A percentile compares a stretch with the other conserved stretches of the same genome.
Conservation (phyloP, 2,888 invertebrate genomes). For the Metallyticus violacea region DNA sequence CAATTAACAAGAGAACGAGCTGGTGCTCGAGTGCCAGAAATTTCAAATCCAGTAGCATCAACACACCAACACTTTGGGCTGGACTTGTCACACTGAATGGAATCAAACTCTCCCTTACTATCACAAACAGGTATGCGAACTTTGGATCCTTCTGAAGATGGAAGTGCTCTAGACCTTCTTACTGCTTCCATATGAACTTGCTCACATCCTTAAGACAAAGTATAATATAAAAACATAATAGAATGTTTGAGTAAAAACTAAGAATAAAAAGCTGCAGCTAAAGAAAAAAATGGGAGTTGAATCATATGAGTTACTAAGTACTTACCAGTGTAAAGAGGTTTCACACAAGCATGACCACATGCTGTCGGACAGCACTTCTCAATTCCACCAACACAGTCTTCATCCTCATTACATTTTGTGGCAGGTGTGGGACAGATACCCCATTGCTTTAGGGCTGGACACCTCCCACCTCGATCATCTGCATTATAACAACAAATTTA, state of each 20-base stretch:
- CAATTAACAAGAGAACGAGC: conserved; percentile 59
- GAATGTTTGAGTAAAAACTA: background rate
- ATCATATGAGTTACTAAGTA: background rate
- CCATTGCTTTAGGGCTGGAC: conserved; percentile 44
- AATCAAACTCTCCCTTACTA: conserved; percentile 40
- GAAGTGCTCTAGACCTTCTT: conserved; percentile 59
- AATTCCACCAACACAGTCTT: conserved; percentile 58
- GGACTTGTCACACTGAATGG: conserved; percentile 40
- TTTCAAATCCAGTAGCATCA: conserved; percentile 54
- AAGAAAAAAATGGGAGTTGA: background rate
- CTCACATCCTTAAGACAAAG: conserved; percentile 55
- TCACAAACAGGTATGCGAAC: conserved; percentile 40
- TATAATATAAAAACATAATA: background rate
- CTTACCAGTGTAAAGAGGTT: conserved; percentile 61
- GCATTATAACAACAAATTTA: too few relatives aligned
- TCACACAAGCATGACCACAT: conserved; percentile 56
- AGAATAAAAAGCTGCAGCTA: background rate
- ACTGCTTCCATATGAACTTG: conserved; percentile 61
- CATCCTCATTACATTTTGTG: conserved; percentile 57
- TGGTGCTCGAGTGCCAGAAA: conserved; percentile 42
- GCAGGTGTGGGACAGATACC: conserved; percentile 55
- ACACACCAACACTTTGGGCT: conserved; percentile 42
- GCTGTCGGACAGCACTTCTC: conserved; percentile 63
- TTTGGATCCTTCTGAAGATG: conserved; percentile 43
- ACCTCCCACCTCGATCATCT: conserved; percentile 39